Percentiles rank a stretch among this genome's conserved stretches.
phyloP scores from a whole-genome alignment of 2,113 vertebrate genomes.

The Bostrychus sinensis region DNA sequence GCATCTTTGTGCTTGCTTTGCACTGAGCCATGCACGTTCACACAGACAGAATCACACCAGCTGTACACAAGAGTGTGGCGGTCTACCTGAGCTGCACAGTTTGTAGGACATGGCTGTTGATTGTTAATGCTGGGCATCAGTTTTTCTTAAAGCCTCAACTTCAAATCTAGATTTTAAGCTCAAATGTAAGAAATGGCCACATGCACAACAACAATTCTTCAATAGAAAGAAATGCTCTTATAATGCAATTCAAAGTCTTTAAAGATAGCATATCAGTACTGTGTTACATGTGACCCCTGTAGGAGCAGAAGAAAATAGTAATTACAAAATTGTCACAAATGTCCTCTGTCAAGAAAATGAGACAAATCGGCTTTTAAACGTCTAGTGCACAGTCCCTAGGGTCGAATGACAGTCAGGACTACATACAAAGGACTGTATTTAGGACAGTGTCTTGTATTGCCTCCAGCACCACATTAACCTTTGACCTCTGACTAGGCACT shows the following conservation, averaged over 20 bases:
- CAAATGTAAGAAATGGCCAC: background rate
- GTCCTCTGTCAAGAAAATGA: slow-evolving; percentile 44
- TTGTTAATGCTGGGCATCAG: slow-evolving; percentile 31
- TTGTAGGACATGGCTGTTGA: slow-evolving; percentile 26
- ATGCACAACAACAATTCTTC: too few species aligned
- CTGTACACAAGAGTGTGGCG: slow-evolving; percentile 49
- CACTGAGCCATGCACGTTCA: slow-evolving; percentile 65
- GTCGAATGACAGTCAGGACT: slow-evolving; percentile 43
- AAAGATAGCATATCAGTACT: background rate
- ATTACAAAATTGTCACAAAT: slow-evolving; percentile 25
- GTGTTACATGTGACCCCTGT: slow-evolving; percentile 3
- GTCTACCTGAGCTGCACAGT: slow-evolving; percentile 46
- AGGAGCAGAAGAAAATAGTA: slow-evolving; percentile 12
- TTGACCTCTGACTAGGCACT: slow-evolving; percentile 60
- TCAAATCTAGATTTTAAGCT: background rate
- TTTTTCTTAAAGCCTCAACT: slow-evolving; percentile 17
- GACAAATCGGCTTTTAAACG: slow-evolving; percentile 46
- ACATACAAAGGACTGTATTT: slow-evolving; percentile 60
- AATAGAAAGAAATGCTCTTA: too few species aligned
- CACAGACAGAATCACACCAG: slow-evolving; percentile 51
- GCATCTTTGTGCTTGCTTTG: slow-evolving; percentile 73
- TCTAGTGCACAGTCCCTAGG: slow-evolving; percentile 41
- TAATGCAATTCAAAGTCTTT: background rate
- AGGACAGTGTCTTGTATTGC: slow-evolving; percentile 57
- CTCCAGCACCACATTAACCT: slow-evolving; percentile 67